A percentile compares a stretch with the other conserved stretches of the same genome.
phyloP scores from a whole-genome alignment of 1,140 invertebrate species.

The Dryas iulia region DNA sequence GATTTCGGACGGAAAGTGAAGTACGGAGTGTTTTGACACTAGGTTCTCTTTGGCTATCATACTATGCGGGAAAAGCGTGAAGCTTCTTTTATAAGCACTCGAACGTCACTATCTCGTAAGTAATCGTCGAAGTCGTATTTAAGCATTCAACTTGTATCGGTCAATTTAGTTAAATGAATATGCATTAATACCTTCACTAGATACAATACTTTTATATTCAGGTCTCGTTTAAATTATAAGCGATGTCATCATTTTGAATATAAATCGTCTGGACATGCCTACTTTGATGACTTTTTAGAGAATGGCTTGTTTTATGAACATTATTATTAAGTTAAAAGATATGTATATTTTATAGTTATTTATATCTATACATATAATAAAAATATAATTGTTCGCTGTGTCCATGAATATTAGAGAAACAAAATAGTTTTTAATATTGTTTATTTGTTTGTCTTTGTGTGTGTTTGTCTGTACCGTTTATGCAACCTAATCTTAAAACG shows the following conservation, averaged over 20 bases:
- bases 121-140: neutral
- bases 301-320: neutral
- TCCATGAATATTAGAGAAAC: no score
- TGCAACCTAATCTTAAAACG: no score
- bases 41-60: no score
- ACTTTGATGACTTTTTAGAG: neutral
- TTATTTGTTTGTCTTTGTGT: no score
- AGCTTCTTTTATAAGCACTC: no score
- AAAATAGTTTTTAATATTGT: no score
- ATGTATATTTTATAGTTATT: neutral
- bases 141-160: neutral
- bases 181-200: neutral
- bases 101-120: neutral
- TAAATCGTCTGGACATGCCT: constrained; percentile 1
- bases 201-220: constrained; percentile 3
- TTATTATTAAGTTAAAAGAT: neutral
- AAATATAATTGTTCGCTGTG: no score
- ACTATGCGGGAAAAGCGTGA: no score
- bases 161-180: constrained; percentile 1
- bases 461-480: no score
- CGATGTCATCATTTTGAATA: constrained; percentile 20
- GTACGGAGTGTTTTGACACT: no score
- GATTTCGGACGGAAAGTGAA: no score
- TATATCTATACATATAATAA: no score
- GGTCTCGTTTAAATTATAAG: constrained; percentile 9